Percentiles rank a stretch among this genome's conserved stretches.
These are phyloP conservation scores for Clinocottus analis DNA, from an alignment of 2,113 vertebrate species.

Conservation along the genomic window DNA sequence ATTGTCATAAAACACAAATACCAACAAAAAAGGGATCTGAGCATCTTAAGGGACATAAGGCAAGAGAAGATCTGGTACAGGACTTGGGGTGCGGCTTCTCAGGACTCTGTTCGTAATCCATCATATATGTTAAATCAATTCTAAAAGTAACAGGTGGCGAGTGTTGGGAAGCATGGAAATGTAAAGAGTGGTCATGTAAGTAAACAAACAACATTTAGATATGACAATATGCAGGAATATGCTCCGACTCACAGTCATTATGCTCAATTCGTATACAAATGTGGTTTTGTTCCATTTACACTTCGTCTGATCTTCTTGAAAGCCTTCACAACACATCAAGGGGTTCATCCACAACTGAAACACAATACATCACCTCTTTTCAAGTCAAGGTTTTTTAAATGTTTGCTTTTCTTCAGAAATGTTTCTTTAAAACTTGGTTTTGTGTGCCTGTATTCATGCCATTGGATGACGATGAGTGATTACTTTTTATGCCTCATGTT, in stretches of 20 bases:
- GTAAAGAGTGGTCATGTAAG: neutral
- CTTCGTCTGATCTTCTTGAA: neutral
- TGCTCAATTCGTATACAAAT: neutral
- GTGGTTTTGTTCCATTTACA: neutral
- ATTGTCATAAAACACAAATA: neutral
- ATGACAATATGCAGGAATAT: no score
- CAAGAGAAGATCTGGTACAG: neutral
- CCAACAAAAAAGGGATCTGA: neutral
- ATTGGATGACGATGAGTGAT: neutral
- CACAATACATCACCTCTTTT: neutral
- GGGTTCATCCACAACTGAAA: neutral
- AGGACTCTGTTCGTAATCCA: neutral
- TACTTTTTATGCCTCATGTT: neutral
- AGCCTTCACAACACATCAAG: neutral
- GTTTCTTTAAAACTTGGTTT: neutral
- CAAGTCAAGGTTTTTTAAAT: neutral
- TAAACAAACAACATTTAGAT: slow-evolving; percentile 3
- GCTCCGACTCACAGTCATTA: slow-evolving; percentile 12
- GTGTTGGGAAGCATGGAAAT: neutral
- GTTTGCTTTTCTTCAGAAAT: neutral
- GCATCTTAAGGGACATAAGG: neutral
- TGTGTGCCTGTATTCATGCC: neutral
- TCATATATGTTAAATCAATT: neutral
- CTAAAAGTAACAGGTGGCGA: no score
- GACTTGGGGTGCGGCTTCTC: neutral